Evolutionary conservation across 1,140 invertebrate genomes (phyloP), one percentile per base, ranked within the genome.

Genomic region (Chelonus insularis): DNA sequence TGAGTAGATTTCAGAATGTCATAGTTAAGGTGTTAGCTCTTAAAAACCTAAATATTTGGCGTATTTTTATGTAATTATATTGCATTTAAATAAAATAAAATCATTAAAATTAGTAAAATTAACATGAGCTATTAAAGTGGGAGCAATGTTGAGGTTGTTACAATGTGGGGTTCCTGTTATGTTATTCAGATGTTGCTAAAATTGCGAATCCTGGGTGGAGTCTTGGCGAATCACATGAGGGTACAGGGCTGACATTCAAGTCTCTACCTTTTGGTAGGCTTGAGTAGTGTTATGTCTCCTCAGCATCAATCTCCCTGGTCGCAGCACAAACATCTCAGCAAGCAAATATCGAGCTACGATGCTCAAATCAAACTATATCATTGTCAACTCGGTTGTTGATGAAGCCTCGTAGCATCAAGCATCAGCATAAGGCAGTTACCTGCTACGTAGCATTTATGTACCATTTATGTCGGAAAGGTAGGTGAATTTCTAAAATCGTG

Each of bases 361-460:
- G 76, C 72, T 79, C 72, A 65, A 68, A 72, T 73, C 66, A 71
- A 71, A 73, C 70, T 78, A 72, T 74, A 74, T 71, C 65, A 62
- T 73, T 72, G 68, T 65, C 72, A 76, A 70, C 74, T 79, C 70
- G 60, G 60, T 78, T 77, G 75, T 79, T 80, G 74, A 80, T 76
- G 74, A 77, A 76, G 71, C 68, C 70, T 77, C 72, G 72, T 79
- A 76, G 74, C 76, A 68, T 72, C 72, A 64, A 73, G 71, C 71
- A 69, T 73, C 72, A 70, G 71, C 70, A 69, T 76, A 76, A 75
- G 64, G 73, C 77, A 77, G 76, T 77, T 77, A 79, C 72, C 75
- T 77, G 77, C 77, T 77, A 74, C 77, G 59, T 74, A 78, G 73
- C 77, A 80, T 81, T 80, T 81, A 81, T 81, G 79, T 77, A 79